phyloP scores from a whole-genome alignment of 2,797 vertebrate genomes.

The Trachurus trachurus region DNA sequence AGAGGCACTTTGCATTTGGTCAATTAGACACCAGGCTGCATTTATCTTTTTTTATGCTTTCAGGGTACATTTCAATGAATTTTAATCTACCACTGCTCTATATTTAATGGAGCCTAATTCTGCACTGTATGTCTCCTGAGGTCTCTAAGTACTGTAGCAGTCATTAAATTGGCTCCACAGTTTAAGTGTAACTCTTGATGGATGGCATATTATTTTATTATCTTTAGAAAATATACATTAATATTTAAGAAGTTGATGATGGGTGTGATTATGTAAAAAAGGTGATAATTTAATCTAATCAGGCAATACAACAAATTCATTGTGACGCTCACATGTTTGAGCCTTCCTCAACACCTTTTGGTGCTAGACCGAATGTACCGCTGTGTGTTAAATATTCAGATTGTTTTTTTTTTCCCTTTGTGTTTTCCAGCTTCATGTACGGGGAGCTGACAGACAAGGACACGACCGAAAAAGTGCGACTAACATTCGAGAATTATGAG shows the following conservation, averaged over 20 bases:
- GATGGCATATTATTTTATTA: background rate
- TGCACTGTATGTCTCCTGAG: background rate
- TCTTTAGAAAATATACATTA: background rate
- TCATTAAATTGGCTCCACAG: background rate
- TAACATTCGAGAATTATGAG: slow-evolving; percentile 99
- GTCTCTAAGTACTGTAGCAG: background rate
- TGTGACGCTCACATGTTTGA: slow-evolving; percentile 10
- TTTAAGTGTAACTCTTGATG: slow-evolving; percentile 22
- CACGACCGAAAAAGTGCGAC: slow-evolving; percentile 96
- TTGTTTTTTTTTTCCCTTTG: slow-evolving; percentile 25
- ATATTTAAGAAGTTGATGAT: background rate
- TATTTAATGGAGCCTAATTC: slow-evolving; percentile 42
- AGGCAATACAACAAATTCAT: slow-evolving; percentile 3
- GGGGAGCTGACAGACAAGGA: slow-evolving; percentile 99
- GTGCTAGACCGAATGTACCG: slow-evolving; percentile 1
- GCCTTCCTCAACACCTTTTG: slow-evolving; percentile 16
- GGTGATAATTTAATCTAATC: background rate
- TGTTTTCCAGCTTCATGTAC: slow-evolving; percentile 96
- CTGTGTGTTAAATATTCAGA: slow-evolving; percentile 49
- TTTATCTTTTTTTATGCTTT: slow-evolving; percentile 57
- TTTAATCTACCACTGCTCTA: slow-evolving; percentile 38
- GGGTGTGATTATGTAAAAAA: background rate
- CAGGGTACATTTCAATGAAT: slow-evolving; percentile 39
- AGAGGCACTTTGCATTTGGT: slow-evolving; percentile 52
- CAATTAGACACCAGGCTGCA: slow-evolving; percentile 54